Conservation (phyloP, 2,888 invertebrate genomes). For the Liposcelis brunnea region DNA sequence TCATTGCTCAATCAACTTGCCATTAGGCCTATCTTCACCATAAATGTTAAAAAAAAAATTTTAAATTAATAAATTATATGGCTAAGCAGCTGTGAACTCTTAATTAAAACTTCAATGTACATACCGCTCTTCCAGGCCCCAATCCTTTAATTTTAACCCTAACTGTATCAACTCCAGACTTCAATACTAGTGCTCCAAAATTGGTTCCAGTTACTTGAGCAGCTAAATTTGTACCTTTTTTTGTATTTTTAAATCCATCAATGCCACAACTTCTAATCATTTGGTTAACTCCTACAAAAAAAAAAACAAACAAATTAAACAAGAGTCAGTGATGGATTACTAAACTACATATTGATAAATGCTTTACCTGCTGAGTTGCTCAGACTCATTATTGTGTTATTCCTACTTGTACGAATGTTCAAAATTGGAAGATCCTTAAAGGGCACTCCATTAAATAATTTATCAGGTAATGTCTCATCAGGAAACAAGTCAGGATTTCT, state of each 20-base stretch:
- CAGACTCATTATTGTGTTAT: constrained; percentile 73
- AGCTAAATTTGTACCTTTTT: constrained; percentile 91
- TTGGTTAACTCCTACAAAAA: constrained; percentile 33
- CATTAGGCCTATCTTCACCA: too few species aligned
- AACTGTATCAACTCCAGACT: constrained; percentile 54
- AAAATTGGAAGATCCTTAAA: constrained; percentile 69
- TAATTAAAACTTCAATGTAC: constrained; percentile 7
- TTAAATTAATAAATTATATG: too few species aligned
- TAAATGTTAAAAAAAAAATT: too few species aligned
- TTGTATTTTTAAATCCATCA: constrained; percentile 88
- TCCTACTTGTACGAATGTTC: constrained; percentile 63
- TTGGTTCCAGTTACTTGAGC: constrained; percentile 85
- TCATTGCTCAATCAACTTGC: constrained; percentile 6
- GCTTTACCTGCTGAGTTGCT: constrained; percentile 47
- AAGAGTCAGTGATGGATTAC: background rate
- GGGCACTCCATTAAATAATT: constrained; percentile 53
- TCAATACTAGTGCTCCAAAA: constrained; percentile 49
- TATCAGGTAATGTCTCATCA: constrained; percentile 48
- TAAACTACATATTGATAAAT: background rate
- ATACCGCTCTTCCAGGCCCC: constrained; percentile 80
- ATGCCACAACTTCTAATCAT: constrained; percentile 61
- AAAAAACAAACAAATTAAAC: constrained; percentile 13
- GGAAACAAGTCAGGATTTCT: constrained; percentile 58
- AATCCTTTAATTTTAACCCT: constrained; percentile 64
- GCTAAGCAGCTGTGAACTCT: background rate